phyloP scores from a whole-genome alignment of 2,888 invertebrate genomes.

The Geotrupes spiniger region DNA sequence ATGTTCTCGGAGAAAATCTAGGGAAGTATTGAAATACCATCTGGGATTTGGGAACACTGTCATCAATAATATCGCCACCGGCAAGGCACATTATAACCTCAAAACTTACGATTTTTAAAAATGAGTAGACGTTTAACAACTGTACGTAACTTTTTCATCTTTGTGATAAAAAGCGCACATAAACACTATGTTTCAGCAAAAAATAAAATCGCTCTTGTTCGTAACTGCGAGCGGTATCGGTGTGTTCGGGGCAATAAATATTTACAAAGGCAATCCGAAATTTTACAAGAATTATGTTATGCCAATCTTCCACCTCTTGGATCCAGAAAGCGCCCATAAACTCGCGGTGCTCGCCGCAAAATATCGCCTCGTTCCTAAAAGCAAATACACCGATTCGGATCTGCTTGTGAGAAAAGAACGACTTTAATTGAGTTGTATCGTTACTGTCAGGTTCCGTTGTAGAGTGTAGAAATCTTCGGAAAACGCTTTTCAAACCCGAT shows the following conservation, averaged over 20 bases:
- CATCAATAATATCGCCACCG: too few species aligned
- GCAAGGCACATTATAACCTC: too few species aligned
- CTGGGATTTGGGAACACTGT: too few species aligned
- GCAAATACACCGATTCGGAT: conserved; percentile 59
- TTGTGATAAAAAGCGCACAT: background rate
- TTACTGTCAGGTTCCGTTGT: conserved; percentile 29
- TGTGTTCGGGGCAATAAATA: conserved; percentile 65
- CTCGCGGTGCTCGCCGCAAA: conserved; percentile 74
- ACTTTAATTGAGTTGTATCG: background rate
- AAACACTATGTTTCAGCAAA: conserved; percentile 52
- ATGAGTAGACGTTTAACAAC: too few species aligned
- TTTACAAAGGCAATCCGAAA: conserved; percentile 73
- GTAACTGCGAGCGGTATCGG: conserved; percentile 64
- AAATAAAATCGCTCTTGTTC: conserved; percentile 64
- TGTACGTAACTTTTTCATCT: background rate
- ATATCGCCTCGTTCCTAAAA: conserved; percentile 68
- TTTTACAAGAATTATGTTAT: conserved; percentile 73
- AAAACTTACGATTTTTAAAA: too few species aligned
- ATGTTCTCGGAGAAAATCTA: too few species aligned
- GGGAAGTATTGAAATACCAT: too few species aligned
- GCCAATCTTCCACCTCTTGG: conserved; percentile 67
- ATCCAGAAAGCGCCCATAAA: conserved; percentile 82
- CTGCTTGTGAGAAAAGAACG: conserved; percentile 56
- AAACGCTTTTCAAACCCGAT: conserved; percentile 80
- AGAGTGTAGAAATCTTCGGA: conserved; percentile 72